These are phyloP conservation scores for Andrena camellia DNA, from an alignment of 2,888 invertebrate genomes.

Conservation along the genomic window DNA sequence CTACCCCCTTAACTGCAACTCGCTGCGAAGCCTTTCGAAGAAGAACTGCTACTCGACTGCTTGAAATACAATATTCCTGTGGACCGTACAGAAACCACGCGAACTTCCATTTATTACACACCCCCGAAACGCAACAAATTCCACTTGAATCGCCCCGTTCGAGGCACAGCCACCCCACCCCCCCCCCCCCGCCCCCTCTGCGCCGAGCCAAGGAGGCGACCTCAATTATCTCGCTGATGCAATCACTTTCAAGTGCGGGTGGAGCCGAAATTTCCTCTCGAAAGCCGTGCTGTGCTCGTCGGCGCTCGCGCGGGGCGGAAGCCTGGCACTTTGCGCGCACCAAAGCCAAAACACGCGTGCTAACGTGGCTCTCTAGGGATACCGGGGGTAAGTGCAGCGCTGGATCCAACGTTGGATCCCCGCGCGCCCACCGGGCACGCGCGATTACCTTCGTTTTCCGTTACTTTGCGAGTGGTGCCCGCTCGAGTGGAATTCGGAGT, in stretches of 20 bases:
- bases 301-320: neutral
- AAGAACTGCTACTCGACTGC: neutral
- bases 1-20: too few relatives aligned
- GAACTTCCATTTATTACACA: too few relatives aligned
- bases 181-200: neutral
- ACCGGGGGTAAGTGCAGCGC: constrained; percentile 23
- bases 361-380: constrained; percentile 27
- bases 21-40: constrained; percentile 9
- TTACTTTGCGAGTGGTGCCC: neutral
- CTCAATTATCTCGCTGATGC: constrained; percentile 35
- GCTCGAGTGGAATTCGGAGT: neutral
- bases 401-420: constrained; percentile 22
- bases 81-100: too few relatives aligned
- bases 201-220: neutral
- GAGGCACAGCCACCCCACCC: neutral
- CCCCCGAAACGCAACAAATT: neutral
- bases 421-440: neutral
- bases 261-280: constrained; percentile 21
- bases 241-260: constrained; percentile 14
- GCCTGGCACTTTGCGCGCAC: constrained; percentile 27
- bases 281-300: neutral
- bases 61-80: too few relatives aligned
- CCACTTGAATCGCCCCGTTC: neutral
- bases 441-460: neutral
- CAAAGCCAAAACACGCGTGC: constrained; percentile 28